Base-by-base conservation (phyloP, 1,140 invertebrate genomes). In the Parapsyche elsis region DNA sequence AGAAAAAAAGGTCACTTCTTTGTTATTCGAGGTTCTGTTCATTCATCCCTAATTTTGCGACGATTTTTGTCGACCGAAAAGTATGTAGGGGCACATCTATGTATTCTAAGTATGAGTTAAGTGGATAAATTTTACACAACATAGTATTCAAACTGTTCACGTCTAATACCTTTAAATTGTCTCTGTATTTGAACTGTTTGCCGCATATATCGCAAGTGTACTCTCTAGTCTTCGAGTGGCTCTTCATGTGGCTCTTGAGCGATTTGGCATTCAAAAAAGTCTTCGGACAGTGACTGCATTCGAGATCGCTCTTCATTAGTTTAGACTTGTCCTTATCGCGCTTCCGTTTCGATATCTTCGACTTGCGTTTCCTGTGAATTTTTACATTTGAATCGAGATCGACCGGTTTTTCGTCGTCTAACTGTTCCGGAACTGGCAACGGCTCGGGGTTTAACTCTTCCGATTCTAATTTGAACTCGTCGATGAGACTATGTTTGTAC, bases 101-200 rank as follows among this genome's bases (percentile, higher is more conserved):
- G n/a, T n/a, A n/a, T n/a, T n/a, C n/a, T n/a, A n/a, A n/a, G n/a
- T n/a, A n/a, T n/a, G n/a, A n/a, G n/a, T n/a, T n/a, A n/a, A n/a
- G n/a, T n/a, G n/a, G n/a, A n/a, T n/a, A n/a, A n/a, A n/a, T n/a
- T n/a, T n/a, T n/a, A n/a, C n/a, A n/a, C n/a, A n/a, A n/a, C n/a
- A n/a, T n/a, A n/a, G n/a, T n/a, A n/a, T n/a, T n/a, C n/a, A n/a
- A n/a, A n/a, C n/a, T n/a, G n/a, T n/a, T n/a, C n/a, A n/a, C n/a
- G n/a, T n/a, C n/a, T n/a, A n/a, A 59, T 21, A 79, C 81, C 77
- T 79, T 83, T 76, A 83, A 79, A 77, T 83, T 83, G 46, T 83
- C 81, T 46, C 61, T 80, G 64, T 83, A 83, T 79, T 83, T 83
- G 67, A 83, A 83, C 38, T 83, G 79, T 73, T 83, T 83, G 9